Conservation (phyloP, 2,113 vertebrate genomes). For the Neogale vison region DNA sequence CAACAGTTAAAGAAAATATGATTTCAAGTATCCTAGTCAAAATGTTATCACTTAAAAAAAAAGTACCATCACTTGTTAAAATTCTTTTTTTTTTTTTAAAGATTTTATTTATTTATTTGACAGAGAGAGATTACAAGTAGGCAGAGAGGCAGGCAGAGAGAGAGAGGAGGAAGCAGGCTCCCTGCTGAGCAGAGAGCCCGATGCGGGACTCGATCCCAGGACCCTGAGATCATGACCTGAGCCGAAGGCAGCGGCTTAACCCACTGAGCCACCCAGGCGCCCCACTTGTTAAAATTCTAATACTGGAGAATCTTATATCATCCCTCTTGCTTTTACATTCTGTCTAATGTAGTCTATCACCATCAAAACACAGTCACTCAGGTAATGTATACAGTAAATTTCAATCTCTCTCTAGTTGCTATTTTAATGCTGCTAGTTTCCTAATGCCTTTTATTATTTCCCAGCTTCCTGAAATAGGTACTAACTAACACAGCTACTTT, state of each 20-base stretch:
- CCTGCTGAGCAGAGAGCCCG: no score
- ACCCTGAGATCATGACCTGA: no score
- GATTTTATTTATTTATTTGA: no score
- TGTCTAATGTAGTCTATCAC: neutral
- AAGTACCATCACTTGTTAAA: neutral
- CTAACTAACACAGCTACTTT: conserved; percentile 7
- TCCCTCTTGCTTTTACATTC: neutral
- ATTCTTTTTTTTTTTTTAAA: no score
- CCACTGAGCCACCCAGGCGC: no score
- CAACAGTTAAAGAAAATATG: neutral
- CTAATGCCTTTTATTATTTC: conserved; percentile 5
- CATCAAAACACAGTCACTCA: neutral
- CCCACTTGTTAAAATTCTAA: conserved; percentile 6
- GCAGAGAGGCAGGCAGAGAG: no score
- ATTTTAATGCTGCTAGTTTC: conserved; percentile 20
- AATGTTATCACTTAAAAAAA: neutral
- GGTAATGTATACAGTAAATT: neutral
- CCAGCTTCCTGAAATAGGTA: conserved; percentile 5
- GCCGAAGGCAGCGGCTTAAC: no score
- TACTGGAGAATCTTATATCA: neutral
- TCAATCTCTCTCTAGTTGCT: neutral
- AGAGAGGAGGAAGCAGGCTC: no score
- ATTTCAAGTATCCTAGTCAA: conserved; percentile 6
- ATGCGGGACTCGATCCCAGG: no score
- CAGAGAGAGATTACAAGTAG: no score